Base-by-base conservation (phyloP, 2,888 invertebrate genomes). In the Empis stercorea region DNA sequence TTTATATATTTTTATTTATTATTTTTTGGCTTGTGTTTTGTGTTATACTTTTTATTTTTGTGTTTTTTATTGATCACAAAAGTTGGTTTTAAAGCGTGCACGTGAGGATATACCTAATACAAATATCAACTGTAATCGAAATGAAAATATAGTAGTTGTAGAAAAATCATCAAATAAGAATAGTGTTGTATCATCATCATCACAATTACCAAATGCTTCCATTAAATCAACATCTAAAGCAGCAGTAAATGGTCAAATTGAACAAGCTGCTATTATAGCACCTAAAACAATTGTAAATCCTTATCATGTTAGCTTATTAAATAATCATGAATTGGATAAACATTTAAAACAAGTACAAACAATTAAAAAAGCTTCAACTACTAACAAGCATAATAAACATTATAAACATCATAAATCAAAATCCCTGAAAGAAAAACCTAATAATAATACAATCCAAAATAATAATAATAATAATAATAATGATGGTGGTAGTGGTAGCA, bases 1-100 rank as follows among this genome's bases (percentile, higher is more conserved):
- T n/a, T 27, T 27, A 5, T 20, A 4, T 27, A 27, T 27, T 27
- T 27, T 27, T 27, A 6, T 27, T 7, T 27, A 6, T 27, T n/a
- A n/a, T 34, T 34, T n/a, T n/a, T 34, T 34, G 32, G 13, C 34
- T n/a, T 41, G n/a, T 41, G 23, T 41, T 27, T 27, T n/a, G 20
- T 41, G 13, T 41, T n/a, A n/a, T 23, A 5, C 13, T 34, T n/a
- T n/a, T 4, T 34, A 13, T 34, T 34, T 34, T 10, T 34, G 4
- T 34, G n/a, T n/a, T n/a, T n/a, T n/a, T n/a, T 34, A n/a, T 13
- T 27, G 23, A 27, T 27, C 23, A 27, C 23, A 27, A 7, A 20
- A 53, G 52, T 51, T 51, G 48, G 51, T 52, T 47, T 49, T 51
- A 46, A 55, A 55, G 41, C 53, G 55, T 37, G 48, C 53, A 13